Percentiles rank a stretch among this genome's conserved stretches.
phyloP scores from a whole-genome alignment of 1,140 invertebrate species.

The Episyrphus balteatus region DNA sequence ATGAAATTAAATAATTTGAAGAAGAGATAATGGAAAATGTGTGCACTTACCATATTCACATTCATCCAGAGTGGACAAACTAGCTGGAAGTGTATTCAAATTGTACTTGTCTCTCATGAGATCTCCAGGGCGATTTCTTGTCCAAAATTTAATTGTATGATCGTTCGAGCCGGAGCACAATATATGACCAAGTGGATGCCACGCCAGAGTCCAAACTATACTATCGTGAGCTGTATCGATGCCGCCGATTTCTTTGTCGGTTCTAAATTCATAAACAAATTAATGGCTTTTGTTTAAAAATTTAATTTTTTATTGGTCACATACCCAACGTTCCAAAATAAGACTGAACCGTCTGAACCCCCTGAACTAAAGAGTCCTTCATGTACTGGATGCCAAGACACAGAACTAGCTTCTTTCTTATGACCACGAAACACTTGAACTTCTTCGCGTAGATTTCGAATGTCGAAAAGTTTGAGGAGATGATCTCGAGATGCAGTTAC shows the following conservation, averaged over 20 bases:
- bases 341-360: constrained; percentile 92
- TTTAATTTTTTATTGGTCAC: constrained; percentile 5
- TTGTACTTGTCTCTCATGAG: constrained; percentile 95
- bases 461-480: constrained; percentile 95
- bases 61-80: constrained; percentile 57
- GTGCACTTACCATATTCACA: constrained; percentile 52
- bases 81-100: constrained; percentile 81
- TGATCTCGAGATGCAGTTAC: constrained; percentile 98
- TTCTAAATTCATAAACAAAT: constrained; percentile 43
- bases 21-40: constrained; percentile 27
- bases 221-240: constrained; percentile 98
- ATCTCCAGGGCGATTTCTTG: constrained; percentile 95
- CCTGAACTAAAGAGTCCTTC: constrained; percentile 93
- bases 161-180: constrained; percentile 97
- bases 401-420: constrained; percentile 95
- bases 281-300: background rate
- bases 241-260: constrained; percentile 94
- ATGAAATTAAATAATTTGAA: background rate
- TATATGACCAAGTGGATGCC: constrained; percentile 99
- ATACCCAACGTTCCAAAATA: constrained; percentile 98
- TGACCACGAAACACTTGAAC: constrained; percentile 95
- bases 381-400: constrained; percentile 96
- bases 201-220: constrained; percentile 96
- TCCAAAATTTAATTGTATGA: constrained; percentile 98
- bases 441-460: constrained; percentile 87